Conservation (phyloP, 2,113 vertebrate genomes). For the Platichthys stellatus region DNA sequence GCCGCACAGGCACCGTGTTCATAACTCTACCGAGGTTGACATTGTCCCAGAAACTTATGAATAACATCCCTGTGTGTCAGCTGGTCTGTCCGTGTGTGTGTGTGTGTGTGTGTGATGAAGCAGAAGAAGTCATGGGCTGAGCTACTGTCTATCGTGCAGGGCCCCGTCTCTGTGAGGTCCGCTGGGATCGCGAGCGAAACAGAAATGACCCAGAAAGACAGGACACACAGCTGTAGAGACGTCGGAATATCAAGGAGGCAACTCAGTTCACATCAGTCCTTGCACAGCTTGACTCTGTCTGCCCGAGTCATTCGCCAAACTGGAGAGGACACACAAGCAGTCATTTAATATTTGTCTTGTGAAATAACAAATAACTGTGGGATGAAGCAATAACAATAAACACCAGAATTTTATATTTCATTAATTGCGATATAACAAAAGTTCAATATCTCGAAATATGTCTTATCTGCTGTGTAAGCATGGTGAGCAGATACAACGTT, state of each 20-base stretch:
- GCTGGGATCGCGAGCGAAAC: constrained; percentile 60
- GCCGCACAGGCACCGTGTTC: constrained; percentile 29
- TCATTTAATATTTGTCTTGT: constrained; percentile 21
- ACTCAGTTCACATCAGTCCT: constrained; percentile 44
- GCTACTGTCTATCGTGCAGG: constrained; percentile 63
- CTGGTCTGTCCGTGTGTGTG: constrained; percentile 49
- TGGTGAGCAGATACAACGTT: neutral
- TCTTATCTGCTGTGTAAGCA: too few relatives aligned
- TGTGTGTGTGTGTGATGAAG: constrained; percentile 49
- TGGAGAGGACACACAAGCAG: constrained; percentile 19
- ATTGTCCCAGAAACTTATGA: constrained; percentile 75
- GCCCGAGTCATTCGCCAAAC: constrained; percentile 20
- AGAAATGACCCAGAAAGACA: constrained; percentile 79
- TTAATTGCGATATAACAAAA: too few relatives aligned
- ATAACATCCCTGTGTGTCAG: constrained; percentile 69
- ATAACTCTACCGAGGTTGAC: constrained; percentile 59
- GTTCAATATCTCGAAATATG: too few relatives aligned
- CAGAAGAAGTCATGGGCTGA: constrained; percentile 65
- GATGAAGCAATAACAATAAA: too few relatives aligned
- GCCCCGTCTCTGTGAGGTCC: constrained; percentile 58
- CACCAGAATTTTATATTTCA: too few relatives aligned
- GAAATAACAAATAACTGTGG: neutral
- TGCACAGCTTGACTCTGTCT: constrained; percentile 48
- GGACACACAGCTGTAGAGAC: constrained; percentile 69
- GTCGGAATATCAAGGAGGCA: constrained; percentile 64